Evolutionary conservation across 1,140 invertebrate species (phyloP), one percentile per base, ranked within the genome.

Genomic region (Ephestia elutella): DNA sequence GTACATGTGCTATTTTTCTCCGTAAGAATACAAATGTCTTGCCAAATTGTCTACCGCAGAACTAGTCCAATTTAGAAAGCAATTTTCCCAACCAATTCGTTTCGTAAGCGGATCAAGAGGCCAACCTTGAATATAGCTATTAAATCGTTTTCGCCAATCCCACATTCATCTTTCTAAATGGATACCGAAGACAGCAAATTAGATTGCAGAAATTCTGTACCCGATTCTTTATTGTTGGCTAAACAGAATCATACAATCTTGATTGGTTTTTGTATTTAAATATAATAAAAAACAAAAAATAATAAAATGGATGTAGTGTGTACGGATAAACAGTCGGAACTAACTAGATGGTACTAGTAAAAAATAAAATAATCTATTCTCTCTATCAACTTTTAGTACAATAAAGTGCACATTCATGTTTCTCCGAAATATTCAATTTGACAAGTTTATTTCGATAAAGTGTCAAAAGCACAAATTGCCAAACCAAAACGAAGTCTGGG

Each of bases 41-140:
- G 82, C 82, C 85, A 86, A 87, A 87, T 85, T 86, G 82, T 87
- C 82, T 87, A 75, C 79, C 77, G 73, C 78, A 76, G 71, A 80
- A 86, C 78, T 81, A 82, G 80, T 85, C 81, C 85, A 83, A 87
- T 87, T 86, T 86, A 76, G 85, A 86, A 84, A 86, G 82, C 82
- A 87, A 87, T 87, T 86, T 44, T 87, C 78, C 75, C 70, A 79
- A 79, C 85, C 82, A 85, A 86, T 87, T 83, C 82, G 80, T 87
- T 86, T 85, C 80, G 75, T 80, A 80, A 86, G 69, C 83, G 78
- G 77, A 83, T 84, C 81, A 84, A 84, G 75, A 76, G 80, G 75
- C 66, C 73, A 80, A 71, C 73, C 71, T 86, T 84, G 81, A 84
- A 84, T 82, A 86, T 86, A 65, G 73, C 73, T 73, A 75, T 83